Evolutionary conservation across 1,140 invertebrate genomes (phyloP).

Genomic region (Hormaphis cornu): DNA sequence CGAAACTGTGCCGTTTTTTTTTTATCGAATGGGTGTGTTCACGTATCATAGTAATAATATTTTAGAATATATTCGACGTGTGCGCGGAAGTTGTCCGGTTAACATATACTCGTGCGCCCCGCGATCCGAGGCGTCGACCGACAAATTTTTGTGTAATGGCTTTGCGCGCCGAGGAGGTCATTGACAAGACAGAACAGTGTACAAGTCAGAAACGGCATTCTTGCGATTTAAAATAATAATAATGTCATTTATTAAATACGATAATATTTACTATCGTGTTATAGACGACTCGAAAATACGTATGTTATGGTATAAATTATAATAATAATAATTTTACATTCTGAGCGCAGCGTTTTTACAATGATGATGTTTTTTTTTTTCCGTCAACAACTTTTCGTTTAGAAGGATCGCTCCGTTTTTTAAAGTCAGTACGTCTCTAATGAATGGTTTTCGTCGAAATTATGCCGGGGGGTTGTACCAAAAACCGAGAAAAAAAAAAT

Average conservation of each 20-base stretch:
- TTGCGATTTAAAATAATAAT: background rate
- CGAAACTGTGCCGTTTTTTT: background rate
- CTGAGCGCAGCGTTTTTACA: too few relatives aligned
- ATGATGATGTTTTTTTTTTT: too few relatives aligned
- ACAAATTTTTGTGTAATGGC: background rate
- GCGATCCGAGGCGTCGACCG: background rate
- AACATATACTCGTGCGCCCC: background rate
- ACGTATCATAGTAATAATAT: background rate
- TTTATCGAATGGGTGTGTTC: conserved; percentile 12
- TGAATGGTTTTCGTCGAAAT: too few relatives aligned
- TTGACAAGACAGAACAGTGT: conserved; percentile 5
- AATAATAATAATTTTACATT: too few relatives aligned
- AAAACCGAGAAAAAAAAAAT: too few relatives aligned
- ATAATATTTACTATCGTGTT: too few relatives aligned
- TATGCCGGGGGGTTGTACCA: too few relatives aligned
- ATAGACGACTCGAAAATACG: too few relatives aligned
- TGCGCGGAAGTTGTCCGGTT: conserved; percentile 24
- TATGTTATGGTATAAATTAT: too few relatives aligned
- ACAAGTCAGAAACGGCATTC: conserved; percentile 13
- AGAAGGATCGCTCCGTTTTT: too few relatives aligned
- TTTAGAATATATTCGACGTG: background rate
- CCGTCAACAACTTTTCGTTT: too few relatives aligned
- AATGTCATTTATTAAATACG: background rate
- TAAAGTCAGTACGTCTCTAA: too few relatives aligned
- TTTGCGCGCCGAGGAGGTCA: conserved; percentile 22